These are phyloP conservation scores for Pituophis catenifer DNA, from an alignment of 2,113 vertebrate species.

Conservation along the genomic window DNA sequence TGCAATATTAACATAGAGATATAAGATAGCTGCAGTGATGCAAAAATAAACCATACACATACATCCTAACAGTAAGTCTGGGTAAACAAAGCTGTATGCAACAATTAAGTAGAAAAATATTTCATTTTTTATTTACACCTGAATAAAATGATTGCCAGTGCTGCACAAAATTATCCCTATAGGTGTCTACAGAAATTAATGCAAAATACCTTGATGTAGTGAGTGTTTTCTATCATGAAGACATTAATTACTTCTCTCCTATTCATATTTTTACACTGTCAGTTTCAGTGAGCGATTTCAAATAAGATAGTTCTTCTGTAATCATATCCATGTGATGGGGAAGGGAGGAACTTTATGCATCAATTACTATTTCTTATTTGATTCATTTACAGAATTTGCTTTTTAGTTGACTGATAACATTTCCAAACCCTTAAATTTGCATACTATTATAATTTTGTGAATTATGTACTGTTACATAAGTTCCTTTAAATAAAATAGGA, in stretches of 20 bases:
- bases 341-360: neutral
- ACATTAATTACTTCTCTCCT: neutral
- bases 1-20: neutral
- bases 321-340: neutral
- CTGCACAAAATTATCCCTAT: constrained; percentile 1
- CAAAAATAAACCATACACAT: neutral
- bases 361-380: neutral
- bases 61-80: neutral
- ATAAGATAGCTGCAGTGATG: neutral
- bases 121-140: neutral
- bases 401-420: neutral
- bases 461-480: neutral
- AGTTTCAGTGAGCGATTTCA: neutral
- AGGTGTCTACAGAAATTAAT: constrained; percentile 2
- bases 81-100: constrained; percentile 9
- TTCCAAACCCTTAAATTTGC: neutral
- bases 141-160: neutral
- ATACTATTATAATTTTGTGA: neutral
- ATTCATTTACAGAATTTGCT: neutral
- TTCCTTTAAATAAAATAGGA: neutral
- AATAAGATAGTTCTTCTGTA: neutral
- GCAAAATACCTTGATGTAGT: neutral
- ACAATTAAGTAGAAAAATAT: neutral
- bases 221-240: neutral
- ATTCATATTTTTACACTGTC: neutral